These are phyloP conservation scores for Mystacides longicornis DNA, from an alignment of 2,888 invertebrate species.

Conservation along the genomic window DNA sequence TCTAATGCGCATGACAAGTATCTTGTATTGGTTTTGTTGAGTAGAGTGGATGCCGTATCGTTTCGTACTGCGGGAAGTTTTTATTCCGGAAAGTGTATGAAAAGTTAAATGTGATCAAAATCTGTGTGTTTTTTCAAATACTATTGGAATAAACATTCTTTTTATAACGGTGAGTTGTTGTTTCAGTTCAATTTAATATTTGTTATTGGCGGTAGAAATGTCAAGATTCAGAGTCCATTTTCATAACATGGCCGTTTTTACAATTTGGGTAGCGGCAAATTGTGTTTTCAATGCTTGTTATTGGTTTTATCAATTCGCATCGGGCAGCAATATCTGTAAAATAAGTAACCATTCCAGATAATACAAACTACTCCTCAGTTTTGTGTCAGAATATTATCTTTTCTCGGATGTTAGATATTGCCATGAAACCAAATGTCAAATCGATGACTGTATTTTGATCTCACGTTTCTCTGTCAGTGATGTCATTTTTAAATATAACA, in stretches of 20 bases:
- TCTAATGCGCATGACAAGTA: slow-evolving; percentile 18
- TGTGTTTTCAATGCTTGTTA: neutral
- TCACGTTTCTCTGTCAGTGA: slow-evolving; percentile 11
- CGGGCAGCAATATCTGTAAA: too few relatives aligned
- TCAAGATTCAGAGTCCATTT: slow-evolving; percentile 1
- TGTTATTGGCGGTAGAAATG: slow-evolving; percentile 12
- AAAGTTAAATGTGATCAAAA: slow-evolving; percentile 19
- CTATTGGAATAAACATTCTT: slow-evolving; percentile 18
- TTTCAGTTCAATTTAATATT: neutral
- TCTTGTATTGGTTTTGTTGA: slow-evolving; percentile 21
- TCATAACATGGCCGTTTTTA: slow-evolving; percentile 17
- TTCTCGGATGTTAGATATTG: neutral
- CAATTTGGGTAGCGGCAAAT: slow-evolving; percentile 13
- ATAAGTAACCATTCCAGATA: neutral
- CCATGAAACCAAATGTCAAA: slow-evolving; percentile 11
- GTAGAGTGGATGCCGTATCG: slow-evolving; percentile 17
- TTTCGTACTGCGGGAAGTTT: slow-evolving; percentile 20
- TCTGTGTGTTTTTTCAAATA: slow-evolving; percentile 18
- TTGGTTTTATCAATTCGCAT: neutral
- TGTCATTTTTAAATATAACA: slow-evolving; percentile 12
- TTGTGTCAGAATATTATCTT: neutral
- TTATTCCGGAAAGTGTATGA: slow-evolving; percentile 19
- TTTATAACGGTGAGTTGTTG: slow-evolving; percentile 17
- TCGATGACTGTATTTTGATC: slow-evolving; percentile 6
- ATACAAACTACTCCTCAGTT: neutral